Evolutionary conservation across 2,888 invertebrate species (phyloP).

Genomic region (Antitype chi): DNA sequence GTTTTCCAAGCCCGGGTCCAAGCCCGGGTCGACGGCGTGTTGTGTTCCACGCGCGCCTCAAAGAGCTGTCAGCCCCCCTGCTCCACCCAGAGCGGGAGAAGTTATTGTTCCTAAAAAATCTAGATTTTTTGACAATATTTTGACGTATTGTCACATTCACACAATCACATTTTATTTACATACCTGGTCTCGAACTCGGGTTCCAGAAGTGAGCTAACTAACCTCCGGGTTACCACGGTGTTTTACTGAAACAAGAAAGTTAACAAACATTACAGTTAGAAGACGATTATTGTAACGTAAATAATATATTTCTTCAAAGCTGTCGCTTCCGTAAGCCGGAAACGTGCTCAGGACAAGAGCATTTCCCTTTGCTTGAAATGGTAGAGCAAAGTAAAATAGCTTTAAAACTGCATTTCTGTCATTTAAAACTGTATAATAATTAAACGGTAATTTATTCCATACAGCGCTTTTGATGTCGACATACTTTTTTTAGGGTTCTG

Average conservation of each 20-base stretch:
- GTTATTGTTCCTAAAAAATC: background rate
- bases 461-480: background rate
- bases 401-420: conserved; percentile 22
- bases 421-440: conserved; percentile 15
- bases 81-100: too few relatives aligned
- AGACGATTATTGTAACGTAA: conserved; percentile 27
- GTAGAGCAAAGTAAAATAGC: conserved; percentile 25
- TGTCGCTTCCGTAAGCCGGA: conserved; percentile 54
- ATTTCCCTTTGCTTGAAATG: conserved; percentile 53
- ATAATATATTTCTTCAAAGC: conserved; percentile 56
- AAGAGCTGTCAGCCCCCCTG: too few relatives aligned
- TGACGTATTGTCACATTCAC: too few relatives aligned
- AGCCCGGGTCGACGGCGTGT: too few relatives aligned
- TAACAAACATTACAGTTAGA: conserved; percentile 21
- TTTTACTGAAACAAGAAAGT: conserved; percentile 3
- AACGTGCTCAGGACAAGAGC: conserved; percentile 49
- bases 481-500: background rate
- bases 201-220: background rate
- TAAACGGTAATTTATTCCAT: background rate
- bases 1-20: too few relatives aligned
- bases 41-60: too few relatives aligned
- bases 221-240: background rate
- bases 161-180: too few relatives aligned
- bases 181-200: background rate
- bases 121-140: background rate